These are phyloP conservation scores for Andrena praecox DNA, from an alignment of 2,888 invertebrate species.

Conservation along the genomic window DNA sequence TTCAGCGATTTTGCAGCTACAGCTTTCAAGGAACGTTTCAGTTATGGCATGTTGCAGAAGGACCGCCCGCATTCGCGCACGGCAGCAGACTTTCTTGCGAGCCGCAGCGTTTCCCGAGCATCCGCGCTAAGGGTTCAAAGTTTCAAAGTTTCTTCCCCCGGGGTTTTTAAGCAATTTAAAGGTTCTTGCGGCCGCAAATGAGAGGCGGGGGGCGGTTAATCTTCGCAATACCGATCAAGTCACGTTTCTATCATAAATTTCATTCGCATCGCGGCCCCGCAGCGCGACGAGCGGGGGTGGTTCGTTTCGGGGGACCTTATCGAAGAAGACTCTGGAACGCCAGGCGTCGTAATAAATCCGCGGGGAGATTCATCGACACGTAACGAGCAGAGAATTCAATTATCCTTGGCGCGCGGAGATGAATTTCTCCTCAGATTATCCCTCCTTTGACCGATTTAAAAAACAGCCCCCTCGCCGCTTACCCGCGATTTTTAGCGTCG, in stretches of 20 bases:
- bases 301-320: neutral
- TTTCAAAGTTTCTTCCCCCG: neutral
- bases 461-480: too few species aligned
- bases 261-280: neutral
- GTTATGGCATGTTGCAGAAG: conserved; percentile 52
- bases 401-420: conserved; percentile 17
- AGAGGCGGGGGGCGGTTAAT: neutral
- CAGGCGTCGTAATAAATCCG: conserved; percentile 27
- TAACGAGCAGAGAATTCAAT: conserved; percentile 40
- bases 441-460: neutral
- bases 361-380: conserved; percentile 47
- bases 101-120: neutral
- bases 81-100: neutral
- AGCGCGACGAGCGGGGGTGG: neutral
- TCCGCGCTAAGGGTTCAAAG: neutral
- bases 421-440: conserved; percentile 32
- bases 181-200: neutral
- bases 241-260: conserved; percentile 9
- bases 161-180: conserved; percentile 13
- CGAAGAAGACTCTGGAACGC: neutral
- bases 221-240: neutral
- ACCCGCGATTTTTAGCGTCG: conserved; percentile 9
- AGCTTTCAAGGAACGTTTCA: conserved; percentile 35
- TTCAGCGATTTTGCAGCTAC: conserved; percentile 47
- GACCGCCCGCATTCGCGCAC: conserved; percentile 41